Conservation (phyloP, 2,113 vertebrate species). For the Seriola dumerili region DNA sequence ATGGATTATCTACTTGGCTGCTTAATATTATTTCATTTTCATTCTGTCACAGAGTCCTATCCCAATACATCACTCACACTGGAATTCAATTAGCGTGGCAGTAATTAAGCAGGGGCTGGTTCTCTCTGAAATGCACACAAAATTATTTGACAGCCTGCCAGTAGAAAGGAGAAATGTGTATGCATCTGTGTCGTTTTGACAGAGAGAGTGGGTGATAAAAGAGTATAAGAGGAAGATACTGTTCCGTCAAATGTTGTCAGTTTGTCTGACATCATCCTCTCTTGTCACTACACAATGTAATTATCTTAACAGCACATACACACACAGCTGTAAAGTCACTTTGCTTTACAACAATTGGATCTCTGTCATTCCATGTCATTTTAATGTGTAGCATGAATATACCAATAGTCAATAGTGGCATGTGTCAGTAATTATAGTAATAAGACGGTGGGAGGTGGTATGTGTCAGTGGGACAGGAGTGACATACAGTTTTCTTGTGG, state of each 20-base stretch:
- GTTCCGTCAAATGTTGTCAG: background rate
- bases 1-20: constrained; percentile 71
- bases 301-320: too few relatives aligned
- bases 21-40: constrained; percentile 75
- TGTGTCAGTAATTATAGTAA: too few relatives aligned
- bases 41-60: constrained; percentile 57
- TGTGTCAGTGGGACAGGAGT: too few relatives aligned
- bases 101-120: constrained; percentile 68
- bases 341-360: too few relatives aligned
- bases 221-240: constrained; percentile 11
- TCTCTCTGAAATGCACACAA: constrained; percentile 57
- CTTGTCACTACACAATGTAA: constrained; percentile 4
- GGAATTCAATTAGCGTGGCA: constrained; percentile 72
- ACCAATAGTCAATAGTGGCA: too few relatives aligned
- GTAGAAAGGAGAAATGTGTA: background rate
- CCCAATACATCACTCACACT: constrained; percentile 67
- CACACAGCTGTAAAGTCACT: too few relatives aligned
- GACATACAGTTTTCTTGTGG: too few relatives aligned
- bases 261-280: constrained; percentile 22
- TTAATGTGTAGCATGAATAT: too few relatives aligned
- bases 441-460: too few relatives aligned
- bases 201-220: background rate
- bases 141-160: constrained; percentile 44
- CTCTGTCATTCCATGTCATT: too few relatives aligned
- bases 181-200: background rate